Evolutionary conservation across 1,140 invertebrate genomes (phyloP), one percentile per base, ranked within the genome.

Genomic region (Mylabris phalerata): DNA sequence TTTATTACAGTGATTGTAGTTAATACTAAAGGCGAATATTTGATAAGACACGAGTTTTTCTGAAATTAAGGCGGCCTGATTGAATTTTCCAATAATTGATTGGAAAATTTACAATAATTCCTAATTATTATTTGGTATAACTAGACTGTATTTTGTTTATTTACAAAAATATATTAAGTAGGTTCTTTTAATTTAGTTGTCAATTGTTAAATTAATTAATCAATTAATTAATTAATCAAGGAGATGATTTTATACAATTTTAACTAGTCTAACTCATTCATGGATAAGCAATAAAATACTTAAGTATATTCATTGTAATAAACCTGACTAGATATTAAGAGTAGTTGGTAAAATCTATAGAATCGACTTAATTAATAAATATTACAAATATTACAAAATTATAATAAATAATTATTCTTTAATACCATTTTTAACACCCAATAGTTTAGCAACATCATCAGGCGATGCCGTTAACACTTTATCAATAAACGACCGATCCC

Each of bases 401-500:
- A 9, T 11, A 24, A 13, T 26, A 50, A 51, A 43, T 11, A 38
- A 10, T 9, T 63, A 67, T 50, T 66, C 66, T 55, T 64, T 67
- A 45, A 54, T 59, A 9, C 68, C 68, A 76, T 83, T 84, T 60
- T 87, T 86, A 32, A 93, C 88, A 38, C 92, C 92, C 6, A 95
- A 75, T 4, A 95, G 76, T 71, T 92, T 91, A 0, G 92, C 92
- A 3, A 90, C 92, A 69, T 92, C 90, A 63, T 93, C 90, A 0
- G 90, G 82, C 1, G 89, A 88, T 0, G 88, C 87, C 40, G 81
- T 79, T 0, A 95, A 78, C 57, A 94, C 83, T 69, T 90, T 85
- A 67, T 95, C 93, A 42, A 93, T 84, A 54, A 94, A 87, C n/a
- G 87, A 84, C 57, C 86, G 85, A 71, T 92, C 90, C 52, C 87